phyloP scores from a whole-genome alignment of 2,113 vertebrate genomes.

The Gavialis gangeticus region DNA sequence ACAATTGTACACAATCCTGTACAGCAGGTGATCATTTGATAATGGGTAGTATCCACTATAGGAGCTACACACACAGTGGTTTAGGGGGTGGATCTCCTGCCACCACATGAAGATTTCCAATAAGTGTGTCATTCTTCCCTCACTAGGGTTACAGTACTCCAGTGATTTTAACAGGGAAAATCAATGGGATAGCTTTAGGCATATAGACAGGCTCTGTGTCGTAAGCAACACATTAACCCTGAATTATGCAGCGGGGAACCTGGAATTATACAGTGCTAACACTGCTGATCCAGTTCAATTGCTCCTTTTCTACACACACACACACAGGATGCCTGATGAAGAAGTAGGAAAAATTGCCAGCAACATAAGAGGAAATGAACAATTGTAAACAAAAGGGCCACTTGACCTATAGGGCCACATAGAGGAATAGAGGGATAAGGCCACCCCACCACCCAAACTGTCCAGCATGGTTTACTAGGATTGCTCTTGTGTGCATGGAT shows the following conservation, averaged over 20 bases:
- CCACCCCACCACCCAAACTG: neutral
- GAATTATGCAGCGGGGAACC: neutral
- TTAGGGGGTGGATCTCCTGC: neutral
- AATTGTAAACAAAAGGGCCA: neutral
- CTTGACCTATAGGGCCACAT: neutral
- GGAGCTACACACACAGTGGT: neutral
- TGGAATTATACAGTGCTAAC: slow-evolving; percentile 21
- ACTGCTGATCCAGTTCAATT: slow-evolving; percentile 8
- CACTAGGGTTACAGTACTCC: neutral
- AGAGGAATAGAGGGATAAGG: neutral
- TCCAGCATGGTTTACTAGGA: neutral
- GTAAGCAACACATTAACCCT: neutral
- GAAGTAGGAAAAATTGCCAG: neutral
- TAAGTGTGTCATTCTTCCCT: neutral
- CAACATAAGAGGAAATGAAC: neutral
- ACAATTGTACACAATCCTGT: neutral
- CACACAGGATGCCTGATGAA: slow-evolving; percentile 8
- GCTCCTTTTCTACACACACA: neutral
- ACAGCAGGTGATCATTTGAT: neutral
- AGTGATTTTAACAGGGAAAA: neutral
- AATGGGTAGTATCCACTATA: neutral
- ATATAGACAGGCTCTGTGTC: neutral
- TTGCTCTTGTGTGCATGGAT: neutral
- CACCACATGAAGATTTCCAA: neutral
- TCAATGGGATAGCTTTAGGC: neutral